phyloP scores from a whole-genome alignment of 2,113 vertebrate genomes.

The Ifrita kowaldi region DNA sequence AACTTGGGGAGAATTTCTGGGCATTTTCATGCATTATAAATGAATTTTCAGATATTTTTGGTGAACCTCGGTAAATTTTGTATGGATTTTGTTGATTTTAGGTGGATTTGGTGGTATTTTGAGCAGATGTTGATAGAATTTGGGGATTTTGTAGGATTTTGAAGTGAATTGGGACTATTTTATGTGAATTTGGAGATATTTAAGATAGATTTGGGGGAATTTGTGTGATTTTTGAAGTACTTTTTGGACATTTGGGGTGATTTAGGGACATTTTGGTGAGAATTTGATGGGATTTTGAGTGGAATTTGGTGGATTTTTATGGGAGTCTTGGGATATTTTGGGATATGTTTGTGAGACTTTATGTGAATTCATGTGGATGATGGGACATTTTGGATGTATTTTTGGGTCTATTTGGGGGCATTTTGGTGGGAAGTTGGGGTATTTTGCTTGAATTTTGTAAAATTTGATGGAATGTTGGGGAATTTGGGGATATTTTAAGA shows the following conservation, averaged over 20 bases:
- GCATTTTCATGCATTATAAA: not conserved
- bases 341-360: accelerated
- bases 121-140: not conserved
- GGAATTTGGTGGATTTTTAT: not conserved
- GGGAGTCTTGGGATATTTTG: not conserved
- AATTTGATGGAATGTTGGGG: not conserved
- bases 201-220: too few relatives aligned
- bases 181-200: not conserved
- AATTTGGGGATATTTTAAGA: not conserved
- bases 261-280: not conserved
- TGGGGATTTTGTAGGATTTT: not conserved
- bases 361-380: accelerated
- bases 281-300: not conserved
- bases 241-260: not conserved
- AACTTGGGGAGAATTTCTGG: not conserved
- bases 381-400: not conserved
- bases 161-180: not conserved
- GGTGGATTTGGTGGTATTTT: not conserved
- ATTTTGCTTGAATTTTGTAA: not conserved
- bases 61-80: accelerated
- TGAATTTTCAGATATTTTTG: not conserved
- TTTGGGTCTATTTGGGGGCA: not conserved
- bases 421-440: accelerated
- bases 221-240: too few relatives aligned
- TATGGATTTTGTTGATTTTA: not conserved